Conservation (phyloP, 2,888 invertebrate species). For the Stenoptilia bipunctidactyla region DNA sequence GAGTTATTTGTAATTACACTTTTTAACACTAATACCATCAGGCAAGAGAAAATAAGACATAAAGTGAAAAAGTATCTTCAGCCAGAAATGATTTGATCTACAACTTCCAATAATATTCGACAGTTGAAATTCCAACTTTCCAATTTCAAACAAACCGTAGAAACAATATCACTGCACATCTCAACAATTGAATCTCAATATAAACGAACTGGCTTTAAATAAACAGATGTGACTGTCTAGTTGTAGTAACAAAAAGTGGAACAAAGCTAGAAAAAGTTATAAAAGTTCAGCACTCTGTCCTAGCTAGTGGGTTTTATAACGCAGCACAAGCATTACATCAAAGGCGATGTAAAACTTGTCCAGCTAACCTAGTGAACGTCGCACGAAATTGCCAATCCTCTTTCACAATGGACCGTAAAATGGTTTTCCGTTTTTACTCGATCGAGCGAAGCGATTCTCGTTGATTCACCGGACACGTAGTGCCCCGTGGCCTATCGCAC, state of each 20-base stretch:
- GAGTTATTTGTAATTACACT: too few species aligned
- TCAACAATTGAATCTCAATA: too few species aligned
- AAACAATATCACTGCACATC: too few species aligned
- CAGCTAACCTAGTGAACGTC: constrained; percentile 61
- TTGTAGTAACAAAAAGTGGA: not conserved
- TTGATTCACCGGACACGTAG: constrained; percentile 65
- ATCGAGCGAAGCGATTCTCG: constrained; percentile 59
- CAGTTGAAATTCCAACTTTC: too few species aligned
- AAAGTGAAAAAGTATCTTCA: too few species aligned
- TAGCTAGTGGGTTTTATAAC: not conserved
- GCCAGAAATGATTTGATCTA: too few species aligned
- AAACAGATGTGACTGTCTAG: too few species aligned
- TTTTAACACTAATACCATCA: too few species aligned
- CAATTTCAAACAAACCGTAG: too few species aligned
- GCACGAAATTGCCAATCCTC: constrained; percentile 69
- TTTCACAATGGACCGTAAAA: constrained; percentile 71
- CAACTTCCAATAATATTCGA: too few species aligned
- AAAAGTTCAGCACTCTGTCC: not conserved
- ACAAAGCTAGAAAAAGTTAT: not conserved
- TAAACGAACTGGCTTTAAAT: too few species aligned
- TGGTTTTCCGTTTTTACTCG: constrained; percentile 70
- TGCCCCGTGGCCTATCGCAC: constrained; percentile 55
- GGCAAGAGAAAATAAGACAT: too few species aligned
- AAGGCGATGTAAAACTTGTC: constrained; percentile 60
- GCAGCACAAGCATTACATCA: constrained; percentile 37